A percentile compares a stretch with the other conserved stretches of the same genome.
These are phyloP conservation scores for Ficedula albicollis DNA, from an alignment of 2,797 vertebrate species.

Conservation along the genomic window DNA sequence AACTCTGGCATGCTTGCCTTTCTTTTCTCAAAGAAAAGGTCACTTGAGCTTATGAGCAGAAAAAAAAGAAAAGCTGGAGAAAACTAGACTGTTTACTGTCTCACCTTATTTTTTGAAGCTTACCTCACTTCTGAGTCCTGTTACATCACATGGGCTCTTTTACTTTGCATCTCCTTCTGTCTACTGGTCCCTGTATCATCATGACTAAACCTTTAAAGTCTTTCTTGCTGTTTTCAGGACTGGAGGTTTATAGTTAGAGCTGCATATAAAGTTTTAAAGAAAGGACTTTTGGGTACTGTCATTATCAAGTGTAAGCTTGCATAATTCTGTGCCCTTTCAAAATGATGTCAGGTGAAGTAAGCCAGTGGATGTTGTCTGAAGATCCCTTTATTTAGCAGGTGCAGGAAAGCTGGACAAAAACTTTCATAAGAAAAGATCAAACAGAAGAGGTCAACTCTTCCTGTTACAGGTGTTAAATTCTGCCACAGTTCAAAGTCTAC, in stretches of 20 bases:
- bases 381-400: neutral
- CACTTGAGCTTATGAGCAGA: neutral
- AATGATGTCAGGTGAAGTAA: neutral
- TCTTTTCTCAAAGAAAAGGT: neutral
- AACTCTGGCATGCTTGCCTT: neutral
- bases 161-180: neutral
- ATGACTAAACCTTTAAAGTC: neutral
- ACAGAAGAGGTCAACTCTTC: neutral
- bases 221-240: neutral
- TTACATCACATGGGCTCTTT: neutral
- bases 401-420: neutral
- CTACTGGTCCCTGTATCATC: neutral
- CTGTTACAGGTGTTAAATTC: neutral
- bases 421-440: neutral
- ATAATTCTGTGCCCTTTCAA: neutral
- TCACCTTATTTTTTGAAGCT: neutral
- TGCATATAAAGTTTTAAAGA: neutral
- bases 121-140: neutral
- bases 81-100: neutral
- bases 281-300: neutral
- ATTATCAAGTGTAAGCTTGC: neutral
- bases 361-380: neutral
- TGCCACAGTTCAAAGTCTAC: neutral
- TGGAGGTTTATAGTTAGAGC: neutral
- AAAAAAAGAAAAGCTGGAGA: neutral